Base-by-base conservation (phyloP, 2,797 vertebrate species). In the Enteromius treurensis region DNA sequence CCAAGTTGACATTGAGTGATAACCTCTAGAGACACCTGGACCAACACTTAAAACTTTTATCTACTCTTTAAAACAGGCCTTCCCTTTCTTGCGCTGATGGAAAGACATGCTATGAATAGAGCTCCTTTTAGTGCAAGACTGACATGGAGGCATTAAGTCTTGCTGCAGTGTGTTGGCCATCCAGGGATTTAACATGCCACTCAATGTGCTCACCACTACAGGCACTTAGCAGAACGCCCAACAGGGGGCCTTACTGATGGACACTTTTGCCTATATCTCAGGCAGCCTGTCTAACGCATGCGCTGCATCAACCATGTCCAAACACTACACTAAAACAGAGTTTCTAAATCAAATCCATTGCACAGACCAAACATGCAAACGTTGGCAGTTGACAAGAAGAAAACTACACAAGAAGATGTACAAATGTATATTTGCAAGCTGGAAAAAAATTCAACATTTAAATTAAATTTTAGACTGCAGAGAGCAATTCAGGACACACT, bases 171-270 rank as follows among this genome's bases (percentile, higher is more conserved):
- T 62, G 40, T 70, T 69, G 19, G 40, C 70, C 74, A 69, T 77
- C 32, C 42, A 14, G 84, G 64, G 73, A 77, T 58, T 78, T 23
- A 51, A 79, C 17, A 76, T 17, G 73, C 64, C 64, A 75, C 45
- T 68, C 74, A 75, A 23, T 62, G 67, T 42, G 69, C 21, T 60
- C 37, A 69, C 51, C 53, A 65, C 64, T 11, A 60, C 71, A 77
- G 80, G 80, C 81, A 73, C 84, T 80, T 83, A 81, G 77, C 67
- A 29, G 70, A 21, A 74, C 45, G 11, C 73, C 79, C 67, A 70
- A 67, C 74, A 78, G 79, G 67, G 65, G 70, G 23, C 34, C 67
- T 78, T 3, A 23, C 26, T 84, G 82, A 78, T 81, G 58, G 74
- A 84, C 74, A 79, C 45, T 29, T 71, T 75, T 55, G 34, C 55